Base-by-base conservation (phyloP, 2,113 vertebrate genomes). In the Strix uralensis region DNA sequence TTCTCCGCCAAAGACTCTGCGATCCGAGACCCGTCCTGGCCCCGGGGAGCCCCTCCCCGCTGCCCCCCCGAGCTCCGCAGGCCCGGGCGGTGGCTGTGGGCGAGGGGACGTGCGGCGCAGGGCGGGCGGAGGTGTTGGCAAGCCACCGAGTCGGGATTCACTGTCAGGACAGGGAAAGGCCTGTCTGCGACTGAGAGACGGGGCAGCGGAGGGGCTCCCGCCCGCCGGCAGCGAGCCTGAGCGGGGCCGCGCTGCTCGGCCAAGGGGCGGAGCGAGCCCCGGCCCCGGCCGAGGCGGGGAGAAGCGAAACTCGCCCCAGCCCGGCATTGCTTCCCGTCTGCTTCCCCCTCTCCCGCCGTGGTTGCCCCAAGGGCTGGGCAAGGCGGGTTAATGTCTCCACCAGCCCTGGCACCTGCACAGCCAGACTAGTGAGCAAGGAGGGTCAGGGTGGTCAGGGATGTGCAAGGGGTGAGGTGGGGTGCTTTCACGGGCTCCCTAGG, bases 1-100 rank as follows among this genome's bases (percentile, higher is more conserved):
- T 5, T 11, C 5, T 21, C 11, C 8, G 46, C 9, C 5, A 1
- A 7, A 29, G 3, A 0, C 32, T 16, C 0, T 7, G 16, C 2
- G 7, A 5, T 3, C 9, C 4, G 58, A 15, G 27, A 2, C 1
- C 4, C 1, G 2, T n/a, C 11, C 3, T 12, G 11, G 9, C 7
- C 1, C 6, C 7, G 15, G 22, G 2, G 9, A 9, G 27, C 5
- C 23, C 3, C 17, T 25, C 6, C 9, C 36, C 8, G 3, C 12
- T 14, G 44, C 12, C 4, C 8, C 16, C 2, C 27, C 5, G 18
- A 21, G n/a, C 59, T 65, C 2, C n/a, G 11, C 21, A 1, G 26
- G 30, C 18, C 30, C 19, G 11, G 15, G 27, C 17, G 6, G 30
- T 25, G 69, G 18, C 25, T 27, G 80, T 10, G 54, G 70, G 38